Percentiles rank a stretch among this genome's conserved stretches.
These are phyloP conservation scores for Drosophila kanapiae DNA, from an alignment of 1,140 invertebrate genomes.

Conservation along the genomic window DNA sequence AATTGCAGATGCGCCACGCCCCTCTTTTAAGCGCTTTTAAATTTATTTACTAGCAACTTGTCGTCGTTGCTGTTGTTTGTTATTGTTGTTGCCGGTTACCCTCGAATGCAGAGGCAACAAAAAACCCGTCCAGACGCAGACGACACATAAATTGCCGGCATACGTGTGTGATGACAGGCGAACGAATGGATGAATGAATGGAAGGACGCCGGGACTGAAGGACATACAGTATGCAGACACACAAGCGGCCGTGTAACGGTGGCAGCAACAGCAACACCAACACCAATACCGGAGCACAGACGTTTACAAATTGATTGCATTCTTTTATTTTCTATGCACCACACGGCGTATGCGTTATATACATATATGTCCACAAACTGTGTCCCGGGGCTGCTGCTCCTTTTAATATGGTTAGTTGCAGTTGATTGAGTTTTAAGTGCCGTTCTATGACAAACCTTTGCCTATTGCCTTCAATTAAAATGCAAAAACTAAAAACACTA, in stretches of 20 bases:
- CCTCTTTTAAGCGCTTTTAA: slow-evolving; percentile 72
- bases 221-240: slow-evolving; percentile 23
- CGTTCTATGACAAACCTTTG: slow-evolving; percentile 66
- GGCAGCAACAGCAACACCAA: slow-evolving; percentile 18
- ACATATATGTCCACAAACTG: background rate
- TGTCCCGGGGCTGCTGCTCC: slow-evolving; percentile 27
- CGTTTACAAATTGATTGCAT: slow-evolving; percentile 83
- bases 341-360: slow-evolving; percentile 76
- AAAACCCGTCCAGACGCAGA: slow-evolving; percentile 49
- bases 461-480: slow-evolving; percentile 60
- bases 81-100: slow-evolving; percentile 14
- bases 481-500: slow-evolving; percentile 46
- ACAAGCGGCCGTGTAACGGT: slow-evolving; percentile 23
- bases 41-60: slow-evolving; percentile 75
- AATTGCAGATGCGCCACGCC: slow-evolving; percentile 61
- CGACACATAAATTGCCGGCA: slow-evolving; percentile 77
- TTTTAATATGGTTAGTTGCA: slow-evolving; percentile 80
- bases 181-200: slow-evolving; percentile 51
- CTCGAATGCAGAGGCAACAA: slow-evolving; percentile 37
- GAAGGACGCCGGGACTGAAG: background rate
- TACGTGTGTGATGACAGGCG: slow-evolving; percentile 78
- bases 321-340: slow-evolving; percentile 75
- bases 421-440: slow-evolving; percentile 83
- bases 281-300: slow-evolving; percentile 39
- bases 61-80: background rate